Conservation (phyloP, 2,113 vertebrate species). For the Dasyurus viverrinus region DNA sequence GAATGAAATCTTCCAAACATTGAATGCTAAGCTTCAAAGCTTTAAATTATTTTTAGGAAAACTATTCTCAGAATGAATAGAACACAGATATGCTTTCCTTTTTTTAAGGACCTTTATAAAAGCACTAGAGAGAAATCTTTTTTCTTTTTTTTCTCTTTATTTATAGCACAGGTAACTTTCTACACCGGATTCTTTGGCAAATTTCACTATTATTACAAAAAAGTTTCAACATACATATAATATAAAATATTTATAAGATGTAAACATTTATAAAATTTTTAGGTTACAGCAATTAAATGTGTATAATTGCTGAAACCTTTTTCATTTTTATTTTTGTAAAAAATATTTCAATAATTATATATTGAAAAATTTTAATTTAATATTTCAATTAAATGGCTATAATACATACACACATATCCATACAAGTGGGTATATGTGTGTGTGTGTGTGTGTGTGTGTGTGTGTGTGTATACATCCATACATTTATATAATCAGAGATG, state of each 20-base stretch:
- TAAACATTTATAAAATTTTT: background rate
- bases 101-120: conserved; percentile 29
- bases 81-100: conserved; percentile 32
- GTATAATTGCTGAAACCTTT: background rate
- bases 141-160: conserved; percentile 13
- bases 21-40: conserved; percentile 11
- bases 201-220: background rate
- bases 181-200: background rate
- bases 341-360: background rate
- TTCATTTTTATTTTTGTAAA: background rate
- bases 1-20: conserved; percentile 8
- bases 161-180: background rate
- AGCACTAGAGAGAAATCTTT: background rate
- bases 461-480: background rate
- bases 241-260: background rate
- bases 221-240: background rate
- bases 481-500: background rate
- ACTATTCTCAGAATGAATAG: conserved; percentile 13
- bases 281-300: too few relatives aligned
- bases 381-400: background rate
- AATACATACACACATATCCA: background rate
- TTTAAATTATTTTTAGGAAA: conserved; percentile 32
- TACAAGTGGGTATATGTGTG: too few relatives aligned
- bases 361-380: background rate
- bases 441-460: too few relatives aligned